A percentile compares a stretch with the other conserved stretches of the same genome.
phyloP scores from a whole-genome alignment of 2,888 invertebrate species.

The Rapana venosa region DNA sequence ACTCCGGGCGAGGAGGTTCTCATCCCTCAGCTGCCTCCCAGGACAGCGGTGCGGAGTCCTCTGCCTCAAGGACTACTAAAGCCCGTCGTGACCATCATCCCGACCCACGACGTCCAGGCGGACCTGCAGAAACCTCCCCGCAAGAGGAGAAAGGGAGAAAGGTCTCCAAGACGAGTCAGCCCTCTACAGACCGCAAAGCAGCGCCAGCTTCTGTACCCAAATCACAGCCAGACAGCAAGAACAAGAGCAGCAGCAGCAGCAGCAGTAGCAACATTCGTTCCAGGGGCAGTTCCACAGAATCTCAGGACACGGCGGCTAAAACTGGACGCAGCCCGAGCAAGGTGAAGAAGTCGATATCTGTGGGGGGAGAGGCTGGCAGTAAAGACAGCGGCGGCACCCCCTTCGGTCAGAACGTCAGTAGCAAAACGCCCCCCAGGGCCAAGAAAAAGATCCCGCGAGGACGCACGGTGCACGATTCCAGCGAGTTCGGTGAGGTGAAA shows the following conservation, averaged over 20 bases:
- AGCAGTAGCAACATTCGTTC: conserved; percentile 9
- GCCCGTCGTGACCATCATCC: not conserved
- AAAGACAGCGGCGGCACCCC: not conserved
- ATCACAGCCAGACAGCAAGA: not conserved
- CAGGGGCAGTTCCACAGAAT: conserved; percentile 5
- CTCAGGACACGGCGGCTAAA: not conserved
- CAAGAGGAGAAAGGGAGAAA: conserved; percentile 3
- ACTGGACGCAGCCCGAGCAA: not conserved
- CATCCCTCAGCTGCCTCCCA: conserved; percentile 4
- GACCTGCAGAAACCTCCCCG: conserved; percentile 17
- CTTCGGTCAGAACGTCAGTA: not conserved
- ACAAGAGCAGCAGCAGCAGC: conserved; percentile 17
- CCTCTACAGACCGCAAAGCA: not conserved
- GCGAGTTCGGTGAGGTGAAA: conserved; percentile 28
- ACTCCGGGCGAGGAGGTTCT: conserved; percentile 3
- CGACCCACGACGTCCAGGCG: conserved; percentile 27
- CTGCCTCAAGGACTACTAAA: conserved; percentile 2
- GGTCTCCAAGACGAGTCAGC: not conserved
- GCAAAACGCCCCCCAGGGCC: conserved; percentile 40
- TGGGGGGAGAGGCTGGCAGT: not conserved
- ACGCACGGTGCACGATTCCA: conserved; percentile 47
- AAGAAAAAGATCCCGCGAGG: conserved; percentile 47
- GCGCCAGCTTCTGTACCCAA: not conserved
- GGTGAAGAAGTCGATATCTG: conserved; percentile 23
- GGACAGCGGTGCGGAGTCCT: not conserved